Conservation (phyloP, 64 coral and sea anemone species). For the Pocillopora damicornis region DNA sequence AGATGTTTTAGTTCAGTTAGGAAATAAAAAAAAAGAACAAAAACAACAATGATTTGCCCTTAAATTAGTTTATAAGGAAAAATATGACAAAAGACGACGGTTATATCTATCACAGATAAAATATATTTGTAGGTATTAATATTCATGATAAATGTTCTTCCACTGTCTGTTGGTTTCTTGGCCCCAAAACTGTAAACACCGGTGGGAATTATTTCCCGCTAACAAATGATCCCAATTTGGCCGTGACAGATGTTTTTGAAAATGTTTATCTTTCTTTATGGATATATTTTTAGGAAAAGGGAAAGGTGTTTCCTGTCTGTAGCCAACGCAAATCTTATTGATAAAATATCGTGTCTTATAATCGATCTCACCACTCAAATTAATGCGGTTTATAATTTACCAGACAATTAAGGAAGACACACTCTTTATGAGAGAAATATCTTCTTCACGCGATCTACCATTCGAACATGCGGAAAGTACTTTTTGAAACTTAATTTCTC, state of each 20-base stretch:
- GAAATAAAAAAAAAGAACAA: no score
- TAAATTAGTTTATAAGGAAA: no score
- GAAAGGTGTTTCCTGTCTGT: neutral
- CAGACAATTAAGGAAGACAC: no score
- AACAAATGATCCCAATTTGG: neutral
- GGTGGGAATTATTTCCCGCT: neutral
- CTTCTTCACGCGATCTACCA: no score
- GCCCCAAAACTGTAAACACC: neutral
- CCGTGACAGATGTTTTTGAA: neutral
- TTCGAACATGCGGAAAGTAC: no score
- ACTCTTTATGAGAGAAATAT: no score
- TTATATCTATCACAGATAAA: neutral
- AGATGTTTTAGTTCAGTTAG: no score
- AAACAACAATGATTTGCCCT: no score
- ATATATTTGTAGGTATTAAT: neutral
- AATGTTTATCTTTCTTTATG: neutral
- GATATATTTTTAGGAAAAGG: neutral
- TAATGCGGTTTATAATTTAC: neutral
- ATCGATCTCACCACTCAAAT: neutral
- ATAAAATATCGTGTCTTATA: neutral
- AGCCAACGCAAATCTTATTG: neutral
- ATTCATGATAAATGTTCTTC: neutral
- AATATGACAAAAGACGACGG: no score
- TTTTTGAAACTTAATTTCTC: no score
- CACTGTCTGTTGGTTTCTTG: neutral